These are phyloP conservation scores for Unio pictorum DNA, from an alignment of 2,888 invertebrate species.

Conservation along the genomic window DNA sequence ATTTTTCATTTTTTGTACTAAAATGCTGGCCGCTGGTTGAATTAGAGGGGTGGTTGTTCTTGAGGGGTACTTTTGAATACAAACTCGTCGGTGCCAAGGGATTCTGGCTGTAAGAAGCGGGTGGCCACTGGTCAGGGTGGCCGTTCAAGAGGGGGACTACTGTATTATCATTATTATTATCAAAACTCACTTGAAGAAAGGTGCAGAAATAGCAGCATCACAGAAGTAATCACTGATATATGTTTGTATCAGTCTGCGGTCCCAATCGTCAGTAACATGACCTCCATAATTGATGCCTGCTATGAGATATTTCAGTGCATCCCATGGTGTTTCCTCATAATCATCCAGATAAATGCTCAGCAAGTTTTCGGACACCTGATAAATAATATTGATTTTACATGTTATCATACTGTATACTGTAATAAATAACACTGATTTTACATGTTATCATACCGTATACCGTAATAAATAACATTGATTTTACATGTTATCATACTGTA, in stretches of 20 bases:
- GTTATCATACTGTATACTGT: too few species aligned
- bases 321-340: constrained; percentile 92
- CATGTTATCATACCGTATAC: too few species aligned
- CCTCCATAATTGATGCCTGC: constrained; percentile 93
- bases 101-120: too few species aligned
- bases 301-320: constrained; percentile 89
- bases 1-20: too few species aligned
- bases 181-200: constrained; percentile 77
- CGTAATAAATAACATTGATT: too few species aligned
- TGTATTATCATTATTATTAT: neutral
- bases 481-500: too few species aligned
- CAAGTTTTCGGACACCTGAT: constrained; percentile 80
- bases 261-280: constrained; percentile 85
- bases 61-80: too few species aligned
- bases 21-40: too few species aligned
- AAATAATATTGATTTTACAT: neutral
- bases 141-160: too few species aligned
- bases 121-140: too few species aligned
- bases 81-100: too few species aligned
- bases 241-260: constrained; percentile 82
- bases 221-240: constrained; percentile 89
- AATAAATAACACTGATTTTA: neutral
- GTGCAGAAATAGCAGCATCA: constrained; percentile 79
- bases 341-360: constrained; percentile 88
- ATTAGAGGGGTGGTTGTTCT: too few species aligned